Evolutionary conservation across 2,113 vertebrate species (phyloP), one percentile per base, ranked within the genome.

Genomic region (Caranx ignobilis): DNA sequence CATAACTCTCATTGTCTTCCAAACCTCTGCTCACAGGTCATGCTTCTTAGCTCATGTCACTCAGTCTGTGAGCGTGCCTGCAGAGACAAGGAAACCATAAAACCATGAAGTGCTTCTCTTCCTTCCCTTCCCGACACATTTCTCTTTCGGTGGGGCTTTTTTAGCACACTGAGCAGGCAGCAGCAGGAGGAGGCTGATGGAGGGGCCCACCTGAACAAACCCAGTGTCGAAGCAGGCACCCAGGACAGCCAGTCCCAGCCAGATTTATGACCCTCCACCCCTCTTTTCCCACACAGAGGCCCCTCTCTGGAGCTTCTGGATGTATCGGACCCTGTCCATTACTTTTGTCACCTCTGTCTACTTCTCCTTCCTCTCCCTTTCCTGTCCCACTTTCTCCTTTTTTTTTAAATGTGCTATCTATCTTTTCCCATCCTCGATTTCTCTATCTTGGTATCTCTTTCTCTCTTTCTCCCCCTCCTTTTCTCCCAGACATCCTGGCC

Each of bases 151-250:
- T 69, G 0, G 66, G 66, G 59, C 70, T 61, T 87, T 89, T 85
- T 84, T 71, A 77, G 73, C 72, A 31, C 61, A 41, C 87, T 74
- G 88, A 86, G 87, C 56, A 68, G 69, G 88, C 79, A 72, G 74
- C 66, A 39, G 68, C 65, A 56, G 82, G 68, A 81, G 62, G 75
- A 77, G 69, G 87, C 75, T 92, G 91, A 93, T 88, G 85, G 90
- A 92, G 87, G 82, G 86, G 89, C 83, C 90, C 93, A 93, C 93
- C 91, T 93, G 89, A 92, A 93, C 88, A 94, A 94, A 93, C 90
- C 84, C 82, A 90, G 85, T 85, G 76, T 85, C 69, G 74, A 88
- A 81, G 69, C 82, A 76, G 48, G 84, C 72, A 83, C 59, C 77
- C 59, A 21, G 83, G 81, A 83, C 74, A 71, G 83, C 76, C 54